Evolutionary conservation across 2,797 vertebrate genomes (phyloP).

Genomic region (Saxicola maurus): DNA sequence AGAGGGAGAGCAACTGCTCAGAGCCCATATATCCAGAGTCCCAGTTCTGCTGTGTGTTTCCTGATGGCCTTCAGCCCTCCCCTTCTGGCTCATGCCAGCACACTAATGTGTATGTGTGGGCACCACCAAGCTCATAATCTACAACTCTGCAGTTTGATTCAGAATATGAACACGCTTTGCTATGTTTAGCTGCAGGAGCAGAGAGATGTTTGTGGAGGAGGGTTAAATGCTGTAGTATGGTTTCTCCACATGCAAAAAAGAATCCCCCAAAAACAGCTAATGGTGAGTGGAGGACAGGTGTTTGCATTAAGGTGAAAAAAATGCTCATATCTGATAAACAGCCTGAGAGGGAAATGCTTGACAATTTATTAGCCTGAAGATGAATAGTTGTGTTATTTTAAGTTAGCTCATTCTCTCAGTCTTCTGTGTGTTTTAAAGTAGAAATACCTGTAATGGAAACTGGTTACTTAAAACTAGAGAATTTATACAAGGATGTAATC

Average conservation of each 20-base stretch:
- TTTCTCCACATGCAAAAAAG: background rate
- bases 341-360: background rate
- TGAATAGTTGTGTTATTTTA: background rate
- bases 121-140: background rate
- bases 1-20: background rate
- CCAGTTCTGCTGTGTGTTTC: background rate
- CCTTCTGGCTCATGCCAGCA: background rate
- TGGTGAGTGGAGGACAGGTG: background rate
- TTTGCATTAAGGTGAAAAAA: background rate
- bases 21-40: background rate
- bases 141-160: background rate
- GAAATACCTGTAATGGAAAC: background rate
- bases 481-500: background rate
- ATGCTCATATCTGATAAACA: background rate
- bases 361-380: background rate
- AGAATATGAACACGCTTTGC: background rate
- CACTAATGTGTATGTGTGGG: fast-evolving
- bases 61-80: background rate
- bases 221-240: background rate
- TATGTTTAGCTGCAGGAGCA: background rate
- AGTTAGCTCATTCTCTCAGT: background rate
- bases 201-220: background rate
- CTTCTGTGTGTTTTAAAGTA: background rate
- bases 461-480: background rate
- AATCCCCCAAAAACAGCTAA: fast-evolving